phyloP scores from a whole-genome alignment of 2,888 invertebrate species.

The Encarsia formosa region DNA sequence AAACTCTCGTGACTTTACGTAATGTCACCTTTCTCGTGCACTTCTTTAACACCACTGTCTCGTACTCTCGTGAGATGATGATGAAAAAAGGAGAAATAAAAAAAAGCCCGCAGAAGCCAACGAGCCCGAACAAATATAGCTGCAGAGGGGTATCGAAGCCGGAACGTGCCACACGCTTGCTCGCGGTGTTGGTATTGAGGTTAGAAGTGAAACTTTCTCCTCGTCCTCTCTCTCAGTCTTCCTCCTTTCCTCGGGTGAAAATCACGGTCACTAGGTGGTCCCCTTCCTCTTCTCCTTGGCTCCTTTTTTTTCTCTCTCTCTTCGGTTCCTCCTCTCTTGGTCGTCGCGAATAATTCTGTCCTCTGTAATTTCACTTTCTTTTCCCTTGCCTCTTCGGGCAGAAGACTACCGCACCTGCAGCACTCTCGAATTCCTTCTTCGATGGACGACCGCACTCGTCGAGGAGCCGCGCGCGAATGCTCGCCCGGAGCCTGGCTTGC shows the following conservation, averaged over 20 bases:
- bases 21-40: no score
- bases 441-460: conserved; percentile 4
- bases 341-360: neutral
- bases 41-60: no score
- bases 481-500: neutral
- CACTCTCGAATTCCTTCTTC: neutral
- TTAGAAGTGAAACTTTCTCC: conserved; percentile 51
- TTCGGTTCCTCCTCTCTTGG: neutral
- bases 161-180: conserved; percentile 7
- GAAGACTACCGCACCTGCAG: neutral
- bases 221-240: conserved; percentile 1
- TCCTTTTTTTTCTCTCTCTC: conserved; percentile 13
- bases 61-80: no score
- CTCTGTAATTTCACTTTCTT: conserved; percentile 24
- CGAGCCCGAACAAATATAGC: neutral
- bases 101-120: neutral
- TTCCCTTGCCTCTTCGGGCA: neutral
- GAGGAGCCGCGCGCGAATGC: conserved; percentile 19
- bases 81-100: neutral
- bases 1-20: no score
- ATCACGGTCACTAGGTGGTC: conserved; percentile 39
- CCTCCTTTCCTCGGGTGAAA: conserved; percentile 31
- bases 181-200: conserved; percentile 40
- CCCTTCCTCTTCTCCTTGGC: conserved; percentile 7
- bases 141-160: conserved; percentile 5